A percentile compares a stretch with the other conserved stretches of the same genome.
Evolutionary conservation across 2,113 vertebrate genomes (phyloP).

Genomic region (Tupaia tana): DNA sequence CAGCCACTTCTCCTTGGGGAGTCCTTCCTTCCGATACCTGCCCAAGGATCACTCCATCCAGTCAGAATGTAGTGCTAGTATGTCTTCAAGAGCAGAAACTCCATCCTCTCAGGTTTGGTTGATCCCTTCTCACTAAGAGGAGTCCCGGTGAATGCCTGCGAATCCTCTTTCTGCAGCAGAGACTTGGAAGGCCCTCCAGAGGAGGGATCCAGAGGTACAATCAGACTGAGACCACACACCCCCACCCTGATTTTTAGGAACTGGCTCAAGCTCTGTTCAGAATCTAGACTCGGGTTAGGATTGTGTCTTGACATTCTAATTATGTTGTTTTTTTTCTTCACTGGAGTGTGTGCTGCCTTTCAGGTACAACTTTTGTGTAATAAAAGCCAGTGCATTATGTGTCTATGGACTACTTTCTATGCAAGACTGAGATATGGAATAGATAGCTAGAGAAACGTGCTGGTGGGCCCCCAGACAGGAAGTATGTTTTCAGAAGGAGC

Average conservation of each 20-base stretch:
- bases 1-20: not conserved
- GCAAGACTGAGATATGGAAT: slow-evolving; percentile 69
- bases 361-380: slow-evolving; percentile 77
- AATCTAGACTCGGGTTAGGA: not conserved
- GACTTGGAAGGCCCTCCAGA: not conserved
- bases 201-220: not conserved
- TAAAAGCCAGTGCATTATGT: slow-evolving; percentile 73
- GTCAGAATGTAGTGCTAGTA: not conserved
- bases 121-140: not conserved
- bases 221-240: not conserved
- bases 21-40: not conserved
- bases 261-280: not conserved
- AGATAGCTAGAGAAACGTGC: not conserved
- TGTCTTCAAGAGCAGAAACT: not conserved
- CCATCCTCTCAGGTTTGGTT: not conserved
- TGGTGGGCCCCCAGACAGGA: not conserved
- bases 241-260: not conserved
- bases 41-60: not conserved
- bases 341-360: slow-evolving; percentile 74
- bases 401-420: slow-evolving; percentile 77
- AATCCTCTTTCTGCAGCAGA: not conserved
- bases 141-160: not conserved
- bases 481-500: not conserved
- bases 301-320: slow-evolving; percentile 43
- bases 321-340: slow-evolving; percentile 47